phyloP scores from a whole-genome alignment of 2,888 invertebrate species.

The Acanthosepion pharaonis region DNA sequence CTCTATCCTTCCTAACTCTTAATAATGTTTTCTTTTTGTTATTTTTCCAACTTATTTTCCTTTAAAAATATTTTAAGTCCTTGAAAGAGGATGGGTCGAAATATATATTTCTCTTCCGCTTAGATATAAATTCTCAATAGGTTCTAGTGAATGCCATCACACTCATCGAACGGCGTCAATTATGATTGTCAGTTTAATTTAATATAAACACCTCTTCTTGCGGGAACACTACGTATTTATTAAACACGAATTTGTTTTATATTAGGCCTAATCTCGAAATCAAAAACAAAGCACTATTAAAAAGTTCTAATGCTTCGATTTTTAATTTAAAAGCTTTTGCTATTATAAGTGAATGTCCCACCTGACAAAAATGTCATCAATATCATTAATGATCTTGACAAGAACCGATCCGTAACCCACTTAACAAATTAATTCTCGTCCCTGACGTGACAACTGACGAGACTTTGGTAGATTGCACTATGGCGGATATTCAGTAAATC shows the following conservation, averaged over 20 bases:
- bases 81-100: too few relatives aligned
- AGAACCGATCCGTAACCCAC: neutral
- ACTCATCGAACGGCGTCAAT: too few relatives aligned
- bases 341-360: neutral
- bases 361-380: neutral
- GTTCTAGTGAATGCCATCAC: too few relatives aligned
- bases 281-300: neutral
- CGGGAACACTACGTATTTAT: neutral
- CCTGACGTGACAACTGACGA: conserved; percentile 2
- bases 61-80: too few relatives aligned
- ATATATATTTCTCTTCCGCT: too few relatives aligned
- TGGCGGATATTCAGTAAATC: neutral
- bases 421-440: conserved; percentile 20
- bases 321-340: neutral
- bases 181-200: neutral
- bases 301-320: neutral
- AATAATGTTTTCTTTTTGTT: too few relatives aligned
- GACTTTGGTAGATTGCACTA: neutral
- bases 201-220: neutral
- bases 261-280: neutral
- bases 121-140: too few relatives aligned
- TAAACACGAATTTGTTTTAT: neutral
- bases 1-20: too few relatives aligned
- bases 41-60: too few relatives aligned
- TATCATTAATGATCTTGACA: neutral